These are phyloP conservation scores for Dinomys branickii DNA, from an alignment of 2,113 vertebrate species.

Conservation along the genomic window DNA sequence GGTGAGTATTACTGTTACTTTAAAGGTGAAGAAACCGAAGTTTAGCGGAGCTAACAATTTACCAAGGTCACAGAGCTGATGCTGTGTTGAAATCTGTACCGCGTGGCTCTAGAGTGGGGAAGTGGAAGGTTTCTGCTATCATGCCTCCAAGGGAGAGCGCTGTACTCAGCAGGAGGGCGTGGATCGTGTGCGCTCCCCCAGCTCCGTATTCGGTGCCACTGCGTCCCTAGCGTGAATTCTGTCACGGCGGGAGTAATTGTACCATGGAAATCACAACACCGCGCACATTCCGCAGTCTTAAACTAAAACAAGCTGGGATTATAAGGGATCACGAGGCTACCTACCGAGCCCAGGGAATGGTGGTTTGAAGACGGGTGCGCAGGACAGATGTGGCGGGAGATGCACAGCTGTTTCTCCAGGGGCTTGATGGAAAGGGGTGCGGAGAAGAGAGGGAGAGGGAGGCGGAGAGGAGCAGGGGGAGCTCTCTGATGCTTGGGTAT, in stretches of 20 bases:
- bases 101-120: background rate
- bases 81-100: background rate
- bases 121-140: background rate
- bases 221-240: background rate
- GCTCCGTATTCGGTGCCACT: fast-evolving
- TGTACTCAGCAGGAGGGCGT: background rate
- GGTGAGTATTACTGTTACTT: background rate
- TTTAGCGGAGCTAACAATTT: background rate
- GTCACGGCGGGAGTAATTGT: background rate
- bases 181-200: background rate
- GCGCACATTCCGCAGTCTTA: background rate
- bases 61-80: background rate
- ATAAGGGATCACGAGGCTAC: too few relatives aligned
- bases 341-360: background rate
- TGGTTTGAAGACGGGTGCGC: background rate
- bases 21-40: background rate
- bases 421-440: too few relatives aligned
- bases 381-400: background rate
- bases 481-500: background rate
- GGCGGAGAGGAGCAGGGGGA: background rate
- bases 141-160: background rate
- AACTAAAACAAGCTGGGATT: background rate
- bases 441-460: background rate
- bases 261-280: background rate
- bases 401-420: background rate